Base-by-base conservation (phyloP, 2,888 invertebrate species). In the Nysson spinosus region DNA sequence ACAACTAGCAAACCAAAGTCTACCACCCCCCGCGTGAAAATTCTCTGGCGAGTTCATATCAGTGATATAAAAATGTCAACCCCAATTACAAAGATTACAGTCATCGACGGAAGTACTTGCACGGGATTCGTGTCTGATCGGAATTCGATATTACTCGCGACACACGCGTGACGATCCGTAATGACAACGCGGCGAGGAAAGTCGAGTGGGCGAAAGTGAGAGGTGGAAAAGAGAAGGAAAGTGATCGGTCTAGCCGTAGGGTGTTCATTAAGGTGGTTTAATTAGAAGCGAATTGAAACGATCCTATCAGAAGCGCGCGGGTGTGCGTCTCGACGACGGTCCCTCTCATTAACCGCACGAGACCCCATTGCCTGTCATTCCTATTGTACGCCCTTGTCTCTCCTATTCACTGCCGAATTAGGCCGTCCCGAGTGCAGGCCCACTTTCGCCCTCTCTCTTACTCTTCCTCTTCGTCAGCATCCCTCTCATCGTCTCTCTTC, bases 201-300 rank as follows among this genome's bases (percentile, higher is more conserved):
- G 47, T 46, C 42, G 22, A 14, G 32, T 37, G 50, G 49, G n/a
- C n/a, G n/a, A 57, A 16, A 42, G 54, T 12, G 56, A 44, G 17
- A 22, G 22, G 34, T 14, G 44, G 30, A 40, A 60, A 28, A 24
- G 61, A 68, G n/a, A n/a, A n/a, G 73, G 61, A 67, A 60, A 73
- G 34, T 51, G 63, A 70, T 70, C 60, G 44, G 32, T 26, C 34
- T 22, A n/a, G 20, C 37, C 30, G 51, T n/a, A 55, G 52, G 60
- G 34, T 55, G 61, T 65, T 75, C 75, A 68, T 75, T 75, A 75
- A 63, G 68, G 70, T 43, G n/a, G n/a, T 60, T 60, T 75, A 75
- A 75, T 75, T 75, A 75, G 62, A 46, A 44, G 55, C 58, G 51
- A 60, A 56, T 61, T 34, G 56, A 61, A 37, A 37, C 55, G 44